Base-by-base conservation (phyloP, 2,113 vertebrate genomes). In the Carettochelys insculpta region DNA sequence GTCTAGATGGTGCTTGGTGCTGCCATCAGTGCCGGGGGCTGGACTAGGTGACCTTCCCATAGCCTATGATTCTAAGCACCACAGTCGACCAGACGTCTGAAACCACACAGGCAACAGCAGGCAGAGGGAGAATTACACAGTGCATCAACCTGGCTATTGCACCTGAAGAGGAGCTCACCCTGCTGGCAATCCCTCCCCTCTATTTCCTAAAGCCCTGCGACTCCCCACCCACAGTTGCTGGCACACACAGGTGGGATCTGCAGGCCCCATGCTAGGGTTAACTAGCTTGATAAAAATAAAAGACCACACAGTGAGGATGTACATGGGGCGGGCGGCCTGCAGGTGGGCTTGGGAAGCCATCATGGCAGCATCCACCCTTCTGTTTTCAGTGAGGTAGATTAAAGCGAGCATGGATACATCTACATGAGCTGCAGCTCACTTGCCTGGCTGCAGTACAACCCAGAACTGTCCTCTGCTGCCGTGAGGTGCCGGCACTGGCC, bases 111-210 rank as follows among this genome's bases (percentile, higher is more conserved):
- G 58, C 14, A 34, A 65, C 16, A n/a, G 34, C 34, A 65, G 58
- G n/a, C 61, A n/a, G 34, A 38, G 61, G n/a, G 24, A 45, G 25
- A 75, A 12, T 25, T 5, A 6, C 38, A 43, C 24, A 6, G 68
- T 43, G 38, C 68, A 43, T 25, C 68, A 27, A 13, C 43, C 41
- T 45, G 41, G 34, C 38, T 41, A n/a, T n/a, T n/a, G n/a, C n/a
- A n/a, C n/a, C n/a, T n/a, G 65, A 22, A n/a, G 65, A 5, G 65
- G 38, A 45, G 2, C 0, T 6, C 1, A 6, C n/a, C 1, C 77
- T 4, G 10, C 25, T 52, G 52, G 5, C 2, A 2, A 22, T n/a
- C n/a, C 71, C 78, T 71, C 5, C 19, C 5, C 81, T 51, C 58
- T 10, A 16, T 19, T 16, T 48, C 7, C 5, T 0, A 2, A 0